These are phyloP conservation scores for Hirtodrosophila alboralis DNA, from an alignment of 2,888 invertebrate species.

Conservation along the genomic window DNA sequence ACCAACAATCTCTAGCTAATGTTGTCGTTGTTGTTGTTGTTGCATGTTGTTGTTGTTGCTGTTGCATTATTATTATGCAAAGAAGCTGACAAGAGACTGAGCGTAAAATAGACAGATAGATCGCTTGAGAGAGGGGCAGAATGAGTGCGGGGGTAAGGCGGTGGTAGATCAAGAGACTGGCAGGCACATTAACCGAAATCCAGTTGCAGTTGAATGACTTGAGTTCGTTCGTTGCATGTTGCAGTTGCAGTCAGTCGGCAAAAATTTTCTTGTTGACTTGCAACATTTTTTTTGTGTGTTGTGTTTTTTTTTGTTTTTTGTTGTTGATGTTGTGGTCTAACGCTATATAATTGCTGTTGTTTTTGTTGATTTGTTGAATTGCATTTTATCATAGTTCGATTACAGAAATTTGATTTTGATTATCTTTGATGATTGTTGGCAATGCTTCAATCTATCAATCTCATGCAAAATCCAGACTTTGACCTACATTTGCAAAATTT, in stretches of 20 bases:
- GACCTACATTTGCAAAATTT: slow-evolving; percentile 38
- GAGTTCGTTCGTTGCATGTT: slow-evolving; percentile 52
- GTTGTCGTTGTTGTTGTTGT: slow-evolving; percentile 17
- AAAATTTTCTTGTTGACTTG: slow-evolving; percentile 57
- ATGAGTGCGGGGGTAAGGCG: not conserved
- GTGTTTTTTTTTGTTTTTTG: slow-evolving; percentile 11
- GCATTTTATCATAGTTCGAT: slow-evolving; percentile 53
- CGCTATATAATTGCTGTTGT: slow-evolving; percentile 6
- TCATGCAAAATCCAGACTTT: slow-evolving; percentile 30
- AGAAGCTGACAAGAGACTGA: slow-evolving; percentile 57
- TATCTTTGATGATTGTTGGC: slow-evolving; percentile 43
- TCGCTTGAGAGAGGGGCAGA: slow-evolving; percentile 7
- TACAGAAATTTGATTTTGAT: slow-evolving; percentile 61
- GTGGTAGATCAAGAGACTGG: slow-evolving; percentile 22
- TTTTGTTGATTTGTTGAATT: slow-evolving; percentile 19
- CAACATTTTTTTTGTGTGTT: slow-evolving; percentile 46
- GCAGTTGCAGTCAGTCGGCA: slow-evolving; percentile 48
- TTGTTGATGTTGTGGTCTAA: slow-evolving; percentile 12
- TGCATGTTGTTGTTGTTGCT: slow-evolving; percentile 21
- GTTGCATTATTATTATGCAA: slow-evolving; percentile 76
- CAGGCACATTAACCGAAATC: slow-evolving; percentile 75
- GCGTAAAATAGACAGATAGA: slow-evolving; percentile 44
- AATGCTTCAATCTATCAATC: slow-evolving; percentile 16
- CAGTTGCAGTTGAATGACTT: slow-evolving; percentile 79
- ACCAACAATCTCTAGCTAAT: slow-evolving; percentile 31